Conservation (phyloP, 2,797 vertebrate genomes). For the Coregonus ussuriensis region DNA sequence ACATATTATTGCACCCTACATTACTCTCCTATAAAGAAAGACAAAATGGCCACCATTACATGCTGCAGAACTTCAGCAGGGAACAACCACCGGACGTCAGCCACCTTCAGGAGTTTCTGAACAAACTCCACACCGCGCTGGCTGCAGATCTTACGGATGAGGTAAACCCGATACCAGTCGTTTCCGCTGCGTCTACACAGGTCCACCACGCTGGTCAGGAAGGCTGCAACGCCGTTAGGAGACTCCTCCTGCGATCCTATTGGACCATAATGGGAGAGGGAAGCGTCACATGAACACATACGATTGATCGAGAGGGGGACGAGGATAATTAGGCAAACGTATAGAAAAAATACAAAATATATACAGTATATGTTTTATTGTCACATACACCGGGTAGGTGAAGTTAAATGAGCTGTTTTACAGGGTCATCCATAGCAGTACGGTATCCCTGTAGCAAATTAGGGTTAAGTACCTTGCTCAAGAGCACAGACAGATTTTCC, state of each 20-base stretch:
- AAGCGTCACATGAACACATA: constrained; percentile 2
- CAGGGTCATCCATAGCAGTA: too few relatives aligned
- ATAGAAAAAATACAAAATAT: too few relatives aligned
- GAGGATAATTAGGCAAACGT: background rate
- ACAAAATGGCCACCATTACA: constrained; percentile 42
- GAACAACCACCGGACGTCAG: constrained; percentile 82
- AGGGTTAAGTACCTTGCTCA: too few relatives aligned
- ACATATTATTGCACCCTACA: background rate
- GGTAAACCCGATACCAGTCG: constrained; percentile 87
- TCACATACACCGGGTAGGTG: too few relatives aligned
- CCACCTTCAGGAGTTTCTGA: constrained; percentile 72
- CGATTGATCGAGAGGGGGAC: background rate
- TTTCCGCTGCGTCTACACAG: constrained; percentile 75
- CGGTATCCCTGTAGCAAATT: too few relatives aligned
- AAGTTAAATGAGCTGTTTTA: too few relatives aligned
- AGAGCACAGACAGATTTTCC: too few relatives aligned
- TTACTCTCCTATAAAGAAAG: background rate
- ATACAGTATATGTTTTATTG: too few relatives aligned
- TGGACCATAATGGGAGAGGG: constrained; percentile 1
- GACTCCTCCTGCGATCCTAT: constrained; percentile 37
- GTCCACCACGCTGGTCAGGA: constrained; percentile 63
- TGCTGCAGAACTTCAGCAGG: constrained; percentile 76
- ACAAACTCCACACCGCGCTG: constrained; percentile 82
- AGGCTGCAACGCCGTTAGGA: constrained; percentile 40
- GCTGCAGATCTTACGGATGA: constrained; percentile 83